Evolutionary conservation across 2,113 vertebrate species (phyloP), one percentile per base, ranked within the genome.

Genomic region (Vulpes vulpes): DNA sequence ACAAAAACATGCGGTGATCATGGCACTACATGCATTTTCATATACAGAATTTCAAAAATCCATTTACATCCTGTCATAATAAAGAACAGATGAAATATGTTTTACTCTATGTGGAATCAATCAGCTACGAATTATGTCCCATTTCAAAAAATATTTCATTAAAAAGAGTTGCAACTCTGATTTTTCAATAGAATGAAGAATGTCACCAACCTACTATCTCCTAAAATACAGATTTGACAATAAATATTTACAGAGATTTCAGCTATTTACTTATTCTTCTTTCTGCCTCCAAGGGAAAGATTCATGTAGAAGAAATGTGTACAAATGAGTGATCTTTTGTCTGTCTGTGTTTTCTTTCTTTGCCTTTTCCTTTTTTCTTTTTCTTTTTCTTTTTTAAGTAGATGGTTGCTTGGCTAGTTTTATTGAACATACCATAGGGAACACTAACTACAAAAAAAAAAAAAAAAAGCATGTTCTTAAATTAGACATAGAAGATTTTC

Each of bases 391-490:
- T 82, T 65, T 55, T 91, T 35, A 79, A 74, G 53, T 20, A 98
- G 87, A 59, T 30, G 2, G 59, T 76, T 65, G 11, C 51, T 98
- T 97, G 92, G 53, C 85, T 96, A 86, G 22, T 81, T 97, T 98
- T 98, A 97, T 83, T 98, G 95, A 98, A 87, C 74, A 92, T 90
- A 87, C 64, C 60, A 59, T n/a, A 89, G 91, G 93, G 87, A 96
- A 97, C 38, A 89, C 25, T 81, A 98, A 93, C 17, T 90, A 89
- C 30, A 96, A 78, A 91, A 76, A 84, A 90, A 35, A 35, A 35
- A 91, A 60, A 97, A 97, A 5, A 43, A 43, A 55, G 80, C 27
- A 81, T 90, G 10, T 8, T 94, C 23, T 89, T 69, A 81, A 98
- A 97, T 94, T 11, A 96, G 74, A 90, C 23, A 59, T 9, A 86